Conservation (phyloP, 2,888 invertebrate species). For the Polymixis lichenea region DNA sequence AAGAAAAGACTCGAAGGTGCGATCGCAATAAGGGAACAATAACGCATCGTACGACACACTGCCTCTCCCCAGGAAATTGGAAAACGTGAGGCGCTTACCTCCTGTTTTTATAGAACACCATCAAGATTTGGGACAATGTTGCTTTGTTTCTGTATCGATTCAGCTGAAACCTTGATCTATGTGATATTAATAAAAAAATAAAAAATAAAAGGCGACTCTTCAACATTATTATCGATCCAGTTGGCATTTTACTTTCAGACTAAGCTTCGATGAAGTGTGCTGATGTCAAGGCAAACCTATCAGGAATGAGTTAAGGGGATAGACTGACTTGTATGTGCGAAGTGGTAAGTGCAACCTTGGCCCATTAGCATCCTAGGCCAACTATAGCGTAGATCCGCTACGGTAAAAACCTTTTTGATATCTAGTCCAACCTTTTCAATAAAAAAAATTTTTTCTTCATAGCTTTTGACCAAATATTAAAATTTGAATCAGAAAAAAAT, state of each 20-base stretch:
- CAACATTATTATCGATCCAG: background rate
- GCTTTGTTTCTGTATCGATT: constrained; percentile 42
- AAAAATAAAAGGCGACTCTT: no score
- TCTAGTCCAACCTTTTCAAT: no score
- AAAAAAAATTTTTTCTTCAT: no score
- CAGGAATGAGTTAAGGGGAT: background rate
- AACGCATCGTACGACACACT: constrained; percentile 58
- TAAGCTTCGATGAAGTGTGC: background rate
- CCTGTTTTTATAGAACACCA: constrained; percentile 56
- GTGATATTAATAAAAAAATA: background rate
- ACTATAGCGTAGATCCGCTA: no score
- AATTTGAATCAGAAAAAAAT: no score
- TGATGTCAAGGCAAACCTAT: background rate
- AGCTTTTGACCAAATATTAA: no score
- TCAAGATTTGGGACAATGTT: constrained; percentile 54
- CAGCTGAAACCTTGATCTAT: background rate
- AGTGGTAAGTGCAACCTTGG: background rate
- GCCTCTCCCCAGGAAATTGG: constrained; percentile 71
- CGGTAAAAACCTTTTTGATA: no score
- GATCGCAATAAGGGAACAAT: constrained; percentile 62
- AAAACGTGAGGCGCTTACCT: constrained; percentile 68
- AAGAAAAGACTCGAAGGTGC: constrained; percentile 39
- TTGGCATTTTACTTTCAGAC: background rate
- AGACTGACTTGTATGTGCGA: no score
- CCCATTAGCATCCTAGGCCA: no score